Evolutionary conservation across 2,888 invertebrate genomes (phyloP), one percentile per base, ranked within the genome.

Genomic region (Drosophila koepferae): DNA sequence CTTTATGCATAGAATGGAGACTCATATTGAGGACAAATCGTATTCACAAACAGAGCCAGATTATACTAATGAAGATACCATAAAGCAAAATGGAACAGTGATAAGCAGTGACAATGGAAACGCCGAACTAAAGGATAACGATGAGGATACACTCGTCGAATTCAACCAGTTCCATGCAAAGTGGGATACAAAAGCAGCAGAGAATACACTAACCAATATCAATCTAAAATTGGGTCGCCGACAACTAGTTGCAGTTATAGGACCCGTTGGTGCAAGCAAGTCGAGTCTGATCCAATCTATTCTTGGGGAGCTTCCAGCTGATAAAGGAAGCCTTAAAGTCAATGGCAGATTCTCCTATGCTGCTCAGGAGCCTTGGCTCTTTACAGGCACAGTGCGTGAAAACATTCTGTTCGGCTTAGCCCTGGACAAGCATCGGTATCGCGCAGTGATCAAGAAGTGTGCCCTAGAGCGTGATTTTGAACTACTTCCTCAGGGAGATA

Each of bases 291-390:
- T 95, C 16, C 94, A 95, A 78, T 92, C 93, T 1, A 94, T 95
- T 70, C 91, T 94, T 2, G 90, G 91, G 49, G 95, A 95, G 81
- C 82, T 95, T 6, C 93, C 94, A 1, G 82, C 94, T 0, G 93
- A 92, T 16, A 89, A 92, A 56, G 95, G 95, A 2, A 93, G 92
- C 4, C 90, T 96, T 10, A 92, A 94, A 49, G 94, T 97, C 0
- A 94, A 94, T 18, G 95, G 95, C 0, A 94, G 93, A 0, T 86
- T 95, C 31, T 95, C 96, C 0, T 98, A 97, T 91, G 96, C 96
- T 0, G 95, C 96, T 46, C 97, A 97, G 88, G 96, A 97, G 81
- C 96, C 98, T 0, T 98, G 98, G 98, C 93, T 96, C 9, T 96
- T 96, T 85, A 95, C 95, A 0, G 95, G 96, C 28, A 94, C 95